Percentiles rank a stretch among this genome's conserved stretches.
Conservation (phyloP, 2,113 vertebrate species). For the Thalassoma bifasciatum region DNA sequence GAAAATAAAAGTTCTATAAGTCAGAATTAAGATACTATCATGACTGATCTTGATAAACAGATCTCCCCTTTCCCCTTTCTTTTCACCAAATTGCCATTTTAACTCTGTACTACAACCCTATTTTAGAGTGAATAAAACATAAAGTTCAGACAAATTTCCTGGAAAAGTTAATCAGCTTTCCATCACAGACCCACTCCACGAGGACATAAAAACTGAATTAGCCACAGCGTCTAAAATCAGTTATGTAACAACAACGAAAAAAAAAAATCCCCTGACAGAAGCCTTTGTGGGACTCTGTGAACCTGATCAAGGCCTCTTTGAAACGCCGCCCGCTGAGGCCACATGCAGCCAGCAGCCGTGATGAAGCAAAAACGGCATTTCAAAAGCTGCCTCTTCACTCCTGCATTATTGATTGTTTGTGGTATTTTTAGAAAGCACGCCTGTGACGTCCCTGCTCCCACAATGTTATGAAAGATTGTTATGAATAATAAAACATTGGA, state of each 20-base stretch:
- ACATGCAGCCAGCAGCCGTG: constrained; percentile 1
- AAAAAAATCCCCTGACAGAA: background rate
- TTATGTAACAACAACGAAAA: constrained; percentile 4
- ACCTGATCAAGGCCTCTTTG: background rate
- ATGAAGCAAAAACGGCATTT: constrained; percentile 50
- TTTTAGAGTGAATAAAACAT: background rate
- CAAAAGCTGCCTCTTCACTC: constrained; percentile 48
- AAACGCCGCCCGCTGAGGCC: constrained; percentile 9
- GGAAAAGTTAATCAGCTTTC: background rate
- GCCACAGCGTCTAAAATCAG: background rate
- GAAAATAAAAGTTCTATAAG: too few species aligned
- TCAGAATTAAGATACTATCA: too few species aligned
- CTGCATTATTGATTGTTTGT: constrained; percentile 72
- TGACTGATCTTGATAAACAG: too few species aligned
- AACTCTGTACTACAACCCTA: too few species aligned
- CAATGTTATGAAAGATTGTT: constrained; percentile 67
- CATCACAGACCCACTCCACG: background rate
- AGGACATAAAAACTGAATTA: background rate
- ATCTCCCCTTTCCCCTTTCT: too few species aligned
- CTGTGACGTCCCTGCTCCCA: constrained; percentile 38
- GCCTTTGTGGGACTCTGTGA: constrained; percentile 10
- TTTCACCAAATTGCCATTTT: too few species aligned
- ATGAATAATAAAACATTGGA: constrained; percentile 66
- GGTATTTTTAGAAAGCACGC: constrained; percentile 71
- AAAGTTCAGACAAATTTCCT: background rate